A percentile compares a stretch with the other conserved stretches of the same genome.
Conservation (phyloP, 2,113 vertebrate species). For the Mastomys natalensis region DNA sequence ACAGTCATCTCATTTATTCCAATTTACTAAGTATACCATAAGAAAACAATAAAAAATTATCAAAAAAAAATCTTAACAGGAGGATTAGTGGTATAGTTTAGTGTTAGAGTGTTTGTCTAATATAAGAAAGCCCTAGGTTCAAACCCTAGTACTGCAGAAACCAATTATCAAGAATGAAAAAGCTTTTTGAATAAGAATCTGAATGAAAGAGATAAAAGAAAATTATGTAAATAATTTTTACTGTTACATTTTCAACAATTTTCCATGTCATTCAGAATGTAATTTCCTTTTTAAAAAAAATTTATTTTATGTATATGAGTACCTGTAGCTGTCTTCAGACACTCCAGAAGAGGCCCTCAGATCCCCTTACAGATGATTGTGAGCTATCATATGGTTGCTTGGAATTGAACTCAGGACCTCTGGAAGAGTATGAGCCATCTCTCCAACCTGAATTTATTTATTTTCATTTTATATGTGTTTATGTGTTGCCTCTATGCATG, state of each 20-base stretch:
- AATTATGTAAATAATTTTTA: slow-evolving; percentile 36
- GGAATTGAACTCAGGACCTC: no score
- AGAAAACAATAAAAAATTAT: background rate
- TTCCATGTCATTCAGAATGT: slow-evolving; percentile 10
- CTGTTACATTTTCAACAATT: slow-evolving; percentile 21
- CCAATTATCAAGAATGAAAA: background rate
- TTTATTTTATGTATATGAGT: background rate
- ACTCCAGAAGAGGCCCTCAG: no score
- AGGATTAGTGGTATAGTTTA: background rate
- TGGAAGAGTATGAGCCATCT: no score
- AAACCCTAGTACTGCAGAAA: background rate
- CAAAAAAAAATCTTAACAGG: background rate
- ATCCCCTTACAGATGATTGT: no score
- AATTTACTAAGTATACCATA: slow-evolving; percentile 34
- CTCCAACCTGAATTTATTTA: background rate
- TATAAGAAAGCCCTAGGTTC: no score
- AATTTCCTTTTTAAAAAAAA: background rate
- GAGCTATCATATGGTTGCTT: no score
- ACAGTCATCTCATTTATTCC: background rate
- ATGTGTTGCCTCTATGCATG: background rate
- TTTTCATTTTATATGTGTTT: background rate
- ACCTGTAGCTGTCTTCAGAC: no score
- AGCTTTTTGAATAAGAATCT: background rate
- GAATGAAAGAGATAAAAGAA: background rate
- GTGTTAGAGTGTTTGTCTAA: background rate